These are phyloP conservation scores for Chelonus insularis DNA, from an alignment of 1,140 invertebrate species.

Conservation along the genomic window DNA sequence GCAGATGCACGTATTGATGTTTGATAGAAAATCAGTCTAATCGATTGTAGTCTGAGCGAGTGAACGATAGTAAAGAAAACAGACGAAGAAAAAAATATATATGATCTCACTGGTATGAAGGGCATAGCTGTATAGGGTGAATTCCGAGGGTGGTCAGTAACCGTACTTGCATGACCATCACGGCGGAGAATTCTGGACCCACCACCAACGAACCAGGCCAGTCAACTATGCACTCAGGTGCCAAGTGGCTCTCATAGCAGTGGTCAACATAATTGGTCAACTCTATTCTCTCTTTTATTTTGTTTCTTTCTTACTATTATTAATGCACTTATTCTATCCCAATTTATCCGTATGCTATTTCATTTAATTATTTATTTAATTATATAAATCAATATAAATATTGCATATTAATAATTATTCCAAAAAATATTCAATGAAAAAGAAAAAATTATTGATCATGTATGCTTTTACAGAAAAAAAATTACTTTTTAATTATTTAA, in stretches of 20 bases:
- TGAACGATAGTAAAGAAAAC: slow-evolving; percentile 5
- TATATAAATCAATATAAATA: too few species aligned
- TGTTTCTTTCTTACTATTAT: too few species aligned
- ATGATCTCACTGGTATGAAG: slow-evolving; percentile 22
- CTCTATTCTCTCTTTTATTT: slow-evolving; percentile 5
- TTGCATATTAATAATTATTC: too few species aligned
- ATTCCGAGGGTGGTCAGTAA: slow-evolving; percentile 32
- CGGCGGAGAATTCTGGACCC: slow-evolving; percentile 32
- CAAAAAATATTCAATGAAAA: too few species aligned
- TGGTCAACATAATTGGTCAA: slow-evolving; percentile 24
- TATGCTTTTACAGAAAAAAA: too few species aligned
- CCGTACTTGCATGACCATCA: slow-evolving; percentile 17
- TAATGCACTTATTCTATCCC: too few species aligned
- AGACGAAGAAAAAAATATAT: slow-evolving; percentile 19
- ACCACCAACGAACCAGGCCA: slow-evolving; percentile 27
- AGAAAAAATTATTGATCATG: too few species aligned
- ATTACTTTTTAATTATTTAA: too few species aligned
- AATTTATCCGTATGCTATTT: too few species aligned
- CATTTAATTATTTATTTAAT: too few species aligned
- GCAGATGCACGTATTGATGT: slow-evolving; percentile 21
- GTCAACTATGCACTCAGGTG: slow-evolving; percentile 42
- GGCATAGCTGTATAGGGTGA: slow-evolving; percentile 20
- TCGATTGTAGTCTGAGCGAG: neutral
- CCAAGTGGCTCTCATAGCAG: slow-evolving; percentile 35
- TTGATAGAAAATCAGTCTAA: neutral